These are phyloP conservation scores for Rhagoletis pomonella DNA, from an alignment of 1,140 invertebrate species.

Conservation along the genomic window DNA sequence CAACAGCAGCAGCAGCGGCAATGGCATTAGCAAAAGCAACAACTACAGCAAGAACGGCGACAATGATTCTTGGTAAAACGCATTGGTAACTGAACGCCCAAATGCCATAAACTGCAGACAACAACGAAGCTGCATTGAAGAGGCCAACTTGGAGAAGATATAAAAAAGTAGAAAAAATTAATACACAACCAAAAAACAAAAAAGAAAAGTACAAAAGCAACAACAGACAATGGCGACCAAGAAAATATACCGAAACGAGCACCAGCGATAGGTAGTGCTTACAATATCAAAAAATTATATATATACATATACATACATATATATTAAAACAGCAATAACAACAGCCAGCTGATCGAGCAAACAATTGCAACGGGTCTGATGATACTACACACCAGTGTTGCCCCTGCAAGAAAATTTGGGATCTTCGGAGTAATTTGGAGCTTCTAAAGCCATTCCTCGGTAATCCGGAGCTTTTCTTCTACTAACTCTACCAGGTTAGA, in stretches of 20 bases:
- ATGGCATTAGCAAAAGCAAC: too few relatives aligned
- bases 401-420: too few relatives aligned
- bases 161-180: neutral
- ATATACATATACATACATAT: too few relatives aligned
- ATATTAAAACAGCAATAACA: neutral
- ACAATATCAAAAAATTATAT: neutral
- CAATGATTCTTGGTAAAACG: slow-evolving; percentile 37
- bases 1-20: neutral
- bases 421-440: too few relatives aligned
- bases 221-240: neutral
- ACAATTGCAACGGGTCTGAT: slow-evolving; percentile 13
- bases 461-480: too few relatives aligned
- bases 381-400: too few relatives aligned
- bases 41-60: neutral
- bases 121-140: neutral
- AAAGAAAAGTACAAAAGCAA: neutral
- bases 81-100: slow-evolving; percentile 38
- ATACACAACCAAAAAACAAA: neutral
- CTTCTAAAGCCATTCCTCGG: too few relatives aligned
- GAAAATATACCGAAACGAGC: neutral
- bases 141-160: neutral
- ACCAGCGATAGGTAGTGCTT: neutral
- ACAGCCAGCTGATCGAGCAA: neutral
- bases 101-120: neutral
- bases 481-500: too few relatives aligned